Conservation (phyloP, 1,140 invertebrate species). For the Sipha flava region DNA sequence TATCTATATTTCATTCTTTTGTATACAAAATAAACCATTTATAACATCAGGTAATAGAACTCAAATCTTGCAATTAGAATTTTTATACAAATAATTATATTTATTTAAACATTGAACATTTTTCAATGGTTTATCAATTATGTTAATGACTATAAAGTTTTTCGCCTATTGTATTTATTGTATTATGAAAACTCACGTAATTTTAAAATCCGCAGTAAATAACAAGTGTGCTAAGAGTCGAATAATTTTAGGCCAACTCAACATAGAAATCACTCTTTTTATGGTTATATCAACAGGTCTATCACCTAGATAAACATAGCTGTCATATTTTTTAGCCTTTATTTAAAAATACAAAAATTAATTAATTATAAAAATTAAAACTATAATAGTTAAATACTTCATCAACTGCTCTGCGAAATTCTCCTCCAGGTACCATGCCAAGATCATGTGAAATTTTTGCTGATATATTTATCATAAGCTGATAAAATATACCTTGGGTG, state of each 20-base stretch:
- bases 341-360: background rate
- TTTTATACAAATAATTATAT: too few species aligned
- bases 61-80: too few species aligned
- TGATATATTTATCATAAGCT: slow-evolving; percentile 81
- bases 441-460: slow-evolving; percentile 87
- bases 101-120: too few species aligned
- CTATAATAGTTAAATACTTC: slow-evolving; percentile 53
- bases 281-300: slow-evolving; percentile 84
- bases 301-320: slow-evolving; percentile 86
- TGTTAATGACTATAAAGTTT: too few species aligned
- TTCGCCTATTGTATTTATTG: too few species aligned
- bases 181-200: background rate
- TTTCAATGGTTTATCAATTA: too few species aligned
- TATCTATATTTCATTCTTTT: too few species aligned
- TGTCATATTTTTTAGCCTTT: slow-evolving; percentile 68
- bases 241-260: slow-evolving; percentile 82
- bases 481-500: slow-evolving; percentile 83
- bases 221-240: slow-evolving; percentile 75
- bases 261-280: slow-evolving; percentile 66
- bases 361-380: background rate
- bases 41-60: too few species aligned
- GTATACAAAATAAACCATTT: too few species aligned
- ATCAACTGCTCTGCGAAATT: slow-evolving; percentile 83
- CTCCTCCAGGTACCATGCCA: slow-evolving; percentile 93
- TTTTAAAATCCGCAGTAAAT: slow-evolving; percentile 42